These are phyloP conservation scores for Ambastaia sidthimunki DNA, from an alignment of 2,797 vertebrate genomes.

Conservation along the genomic window DNA sequence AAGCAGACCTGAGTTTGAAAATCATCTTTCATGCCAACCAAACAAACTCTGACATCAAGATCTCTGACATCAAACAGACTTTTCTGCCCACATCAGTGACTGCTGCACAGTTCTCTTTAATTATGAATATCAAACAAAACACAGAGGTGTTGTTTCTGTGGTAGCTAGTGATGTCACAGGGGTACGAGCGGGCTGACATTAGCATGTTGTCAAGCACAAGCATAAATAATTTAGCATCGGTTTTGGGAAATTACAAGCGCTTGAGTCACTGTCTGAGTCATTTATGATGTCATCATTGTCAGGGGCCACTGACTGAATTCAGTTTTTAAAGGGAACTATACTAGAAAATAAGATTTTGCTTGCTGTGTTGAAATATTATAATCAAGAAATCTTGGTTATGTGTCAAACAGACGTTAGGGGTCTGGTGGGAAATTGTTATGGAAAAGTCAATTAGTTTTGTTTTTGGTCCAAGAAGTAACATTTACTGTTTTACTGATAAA, in stretches of 20 bases:
- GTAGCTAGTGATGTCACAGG: background rate
- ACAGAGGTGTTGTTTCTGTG: background rate
- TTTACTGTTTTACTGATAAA: background rate
- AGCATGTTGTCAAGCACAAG: background rate
- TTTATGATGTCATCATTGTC: conserved; percentile 4
- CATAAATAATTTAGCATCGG: background rate
- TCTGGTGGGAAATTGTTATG: background rate
- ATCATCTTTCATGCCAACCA: background rate
- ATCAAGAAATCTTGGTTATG: background rate
- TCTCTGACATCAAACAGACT: background rate
- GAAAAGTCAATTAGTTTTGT: background rate
- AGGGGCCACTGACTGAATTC: conserved; percentile 2
- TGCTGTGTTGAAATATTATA: background rate
- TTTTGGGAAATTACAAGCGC: conserved; percentile 17
- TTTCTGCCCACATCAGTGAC: background rate
- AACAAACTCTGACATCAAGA: background rate
- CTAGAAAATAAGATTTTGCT: background rate
- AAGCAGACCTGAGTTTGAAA: background rate
- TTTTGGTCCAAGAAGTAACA: background rate
- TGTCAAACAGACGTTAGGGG: no score
- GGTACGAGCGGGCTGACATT: no score
- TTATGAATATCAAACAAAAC: conserved; percentile 14
- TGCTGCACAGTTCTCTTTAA: background rate
- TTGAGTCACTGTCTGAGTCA: background rate
- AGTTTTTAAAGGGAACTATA: background rate